Percentiles rank a stretch among this genome's conserved stretches.
Evolutionary conservation across 2,113 vertebrate genomes (phyloP).

Genomic region (Procapra przewalskii): DNA sequence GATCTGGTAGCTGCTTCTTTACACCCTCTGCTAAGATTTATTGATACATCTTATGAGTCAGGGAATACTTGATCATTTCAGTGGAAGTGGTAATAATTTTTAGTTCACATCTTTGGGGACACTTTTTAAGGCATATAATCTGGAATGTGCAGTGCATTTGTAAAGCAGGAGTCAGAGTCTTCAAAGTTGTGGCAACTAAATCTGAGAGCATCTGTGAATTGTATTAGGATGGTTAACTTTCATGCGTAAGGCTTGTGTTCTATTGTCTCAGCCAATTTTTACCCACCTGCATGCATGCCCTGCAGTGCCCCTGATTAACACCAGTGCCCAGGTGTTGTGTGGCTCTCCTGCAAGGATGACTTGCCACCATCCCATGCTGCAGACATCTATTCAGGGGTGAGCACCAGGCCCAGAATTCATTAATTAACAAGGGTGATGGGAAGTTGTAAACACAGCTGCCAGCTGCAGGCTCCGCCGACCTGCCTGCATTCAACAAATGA

Average conservation of each 20-base stretch:
- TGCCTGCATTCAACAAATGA: background rate
- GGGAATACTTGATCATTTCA: background rate
- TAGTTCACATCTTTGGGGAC: background rate
- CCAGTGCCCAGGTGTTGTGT: background rate
- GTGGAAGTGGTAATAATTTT: background rate
- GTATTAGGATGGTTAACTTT: background rate
- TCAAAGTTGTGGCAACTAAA: background rate
- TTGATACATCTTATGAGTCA: background rate
- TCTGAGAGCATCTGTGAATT: background rate
- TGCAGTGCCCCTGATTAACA: background rate
- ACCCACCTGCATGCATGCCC: background rate
- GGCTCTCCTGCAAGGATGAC: background rate
- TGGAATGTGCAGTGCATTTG: background rate
- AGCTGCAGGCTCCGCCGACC: background rate
- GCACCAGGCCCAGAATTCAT: background rate
- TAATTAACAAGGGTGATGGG: background rate
- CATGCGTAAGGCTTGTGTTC: background rate
- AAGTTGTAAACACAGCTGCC: constrained; percentile 36
- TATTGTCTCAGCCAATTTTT: background rate
- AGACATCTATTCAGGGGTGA: background rate
- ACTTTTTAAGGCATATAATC: background rate
- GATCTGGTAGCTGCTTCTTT: background rate
- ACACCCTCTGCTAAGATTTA: background rate
- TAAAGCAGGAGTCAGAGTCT: background rate
- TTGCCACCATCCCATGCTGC: background rate